phyloP scores from a whole-genome alignment of 2,888 invertebrate species.

The Lamellibrachia columna region DNA sequence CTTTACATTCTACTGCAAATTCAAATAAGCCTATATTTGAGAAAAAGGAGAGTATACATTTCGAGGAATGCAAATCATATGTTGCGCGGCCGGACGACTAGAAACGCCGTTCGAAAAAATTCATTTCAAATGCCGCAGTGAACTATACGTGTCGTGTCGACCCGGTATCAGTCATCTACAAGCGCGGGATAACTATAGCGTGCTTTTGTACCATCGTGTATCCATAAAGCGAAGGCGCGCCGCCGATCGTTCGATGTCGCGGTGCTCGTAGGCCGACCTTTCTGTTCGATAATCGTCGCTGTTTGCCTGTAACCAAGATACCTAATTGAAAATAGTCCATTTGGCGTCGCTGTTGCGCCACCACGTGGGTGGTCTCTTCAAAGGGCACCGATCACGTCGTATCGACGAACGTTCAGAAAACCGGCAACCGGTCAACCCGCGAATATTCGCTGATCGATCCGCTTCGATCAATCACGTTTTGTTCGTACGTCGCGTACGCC shows the following conservation, averaged over 20 bases:
- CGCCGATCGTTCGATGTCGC: background rate
- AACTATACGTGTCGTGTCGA: background rate
- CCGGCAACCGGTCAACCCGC: background rate
- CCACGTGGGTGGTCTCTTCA: background rate
- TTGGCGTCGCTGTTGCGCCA: background rate
- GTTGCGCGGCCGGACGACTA: background rate
- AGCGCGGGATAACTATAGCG: background rate
- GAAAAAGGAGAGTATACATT: background rate
- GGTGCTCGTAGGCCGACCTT: background rate
- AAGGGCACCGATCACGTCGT: background rate
- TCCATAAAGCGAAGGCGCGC: background rate
- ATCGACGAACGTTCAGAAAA: background rate
- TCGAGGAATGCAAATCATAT: background rate
- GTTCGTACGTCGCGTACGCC: background rate
- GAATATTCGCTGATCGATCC: background rate
- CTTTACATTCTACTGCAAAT: too few relatives aligned
- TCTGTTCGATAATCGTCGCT: background rate
- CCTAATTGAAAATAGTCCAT: background rate
- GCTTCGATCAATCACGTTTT: background rate
- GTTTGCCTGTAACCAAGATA: background rate
- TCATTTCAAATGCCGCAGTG: background rate
- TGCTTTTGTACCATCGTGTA: background rate
- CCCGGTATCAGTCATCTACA: background rate
- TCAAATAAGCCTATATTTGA: too few relatives aligned
- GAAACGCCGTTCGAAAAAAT: background rate